Evolutionary conservation across 2,797 vertebrate species (phyloP).

Genomic region (Sebastes diploproa): DNA sequence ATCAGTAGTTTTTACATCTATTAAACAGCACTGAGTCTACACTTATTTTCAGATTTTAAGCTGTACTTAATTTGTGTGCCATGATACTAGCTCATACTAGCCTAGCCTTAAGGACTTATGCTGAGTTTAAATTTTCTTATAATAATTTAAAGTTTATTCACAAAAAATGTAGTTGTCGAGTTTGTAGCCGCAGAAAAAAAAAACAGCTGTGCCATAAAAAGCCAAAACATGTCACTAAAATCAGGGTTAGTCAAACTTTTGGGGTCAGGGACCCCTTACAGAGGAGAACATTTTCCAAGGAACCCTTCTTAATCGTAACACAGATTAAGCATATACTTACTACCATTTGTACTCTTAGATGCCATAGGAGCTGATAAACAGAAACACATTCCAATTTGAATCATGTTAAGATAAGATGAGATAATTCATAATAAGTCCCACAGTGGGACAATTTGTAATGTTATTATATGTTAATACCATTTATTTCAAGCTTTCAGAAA

Average conservation of each 20-base stretch:
- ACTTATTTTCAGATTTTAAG: not conserved
- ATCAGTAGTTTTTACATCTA: not conserved
- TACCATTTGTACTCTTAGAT: too few relatives aligned
- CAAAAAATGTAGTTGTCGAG: not conserved
- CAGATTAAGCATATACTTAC: fast-evolving
- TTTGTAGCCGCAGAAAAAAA: not conserved
- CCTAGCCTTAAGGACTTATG: not conserved
- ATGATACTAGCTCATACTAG: not conserved
- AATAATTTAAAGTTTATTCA: not conserved
- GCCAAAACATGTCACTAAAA: not conserved
- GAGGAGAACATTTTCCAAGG: too few relatives aligned
- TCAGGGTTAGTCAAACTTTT: too few relatives aligned
- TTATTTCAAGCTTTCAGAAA: too few relatives aligned
- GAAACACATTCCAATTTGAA: too few relatives aligned
- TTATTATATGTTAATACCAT: too few relatives aligned
- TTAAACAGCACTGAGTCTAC: not conserved
- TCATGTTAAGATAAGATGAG: too few relatives aligned
- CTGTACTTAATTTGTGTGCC: not conserved
- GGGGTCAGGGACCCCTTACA: too few relatives aligned
- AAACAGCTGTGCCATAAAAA: not conserved
- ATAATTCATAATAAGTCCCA: too few relatives aligned
- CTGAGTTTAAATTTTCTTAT: not conserved
- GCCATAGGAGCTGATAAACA: too few relatives aligned
- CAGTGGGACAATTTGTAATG: too few relatives aligned
- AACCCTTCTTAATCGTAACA: too few relatives aligned